phyloP scores from a whole-genome alignment of 2,797 vertebrate genomes.

The Salmo trutta region DNA sequence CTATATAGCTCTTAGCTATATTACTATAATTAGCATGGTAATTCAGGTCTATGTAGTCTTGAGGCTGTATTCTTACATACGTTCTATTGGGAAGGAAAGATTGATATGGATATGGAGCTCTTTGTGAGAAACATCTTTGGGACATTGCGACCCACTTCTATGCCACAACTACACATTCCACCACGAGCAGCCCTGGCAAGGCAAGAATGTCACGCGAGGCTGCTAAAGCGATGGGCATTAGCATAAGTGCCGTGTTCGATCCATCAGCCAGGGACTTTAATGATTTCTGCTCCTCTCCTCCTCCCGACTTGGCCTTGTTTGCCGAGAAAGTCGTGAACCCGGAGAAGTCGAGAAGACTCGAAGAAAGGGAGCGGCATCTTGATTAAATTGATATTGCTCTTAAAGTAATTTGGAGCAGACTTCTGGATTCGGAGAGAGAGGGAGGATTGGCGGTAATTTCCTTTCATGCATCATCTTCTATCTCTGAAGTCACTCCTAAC shows the following conservation, averaged over 20 bases:
- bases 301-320: conserved; percentile 75
- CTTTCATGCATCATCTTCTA: conserved; percentile 87
- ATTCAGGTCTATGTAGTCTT: background rate
- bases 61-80: too few relatives aligned
- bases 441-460: conserved; percentile 84
- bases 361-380: conserved; percentile 69
- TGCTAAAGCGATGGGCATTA: conserved; percentile 79
- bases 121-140: background rate
- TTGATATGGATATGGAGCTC: background rate
- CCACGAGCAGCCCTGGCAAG: conserved; percentile 60
- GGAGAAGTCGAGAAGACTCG: conserved; percentile 50
- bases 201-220: conserved; percentile 57
- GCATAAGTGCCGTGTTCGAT: conserved; percentile 91
- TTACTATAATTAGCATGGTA: background rate
- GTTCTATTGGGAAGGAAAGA: background rate
- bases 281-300: conserved; percentile 75
- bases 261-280: conserved; percentile 81
- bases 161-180: conserved; percentile 73
- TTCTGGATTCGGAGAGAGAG: conserved; percentile 68
- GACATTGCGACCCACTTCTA: conserved; percentile 36
- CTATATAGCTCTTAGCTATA: background rate
- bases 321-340: conserved; percentile 83
- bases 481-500: conserved; percentile 81
- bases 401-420: conserved; percentile 91
- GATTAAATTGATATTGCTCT: conserved; percentile 87